Conservation (phyloP, 2,797 vertebrate species). For the Hoplostethus mediterraneus region DNA sequence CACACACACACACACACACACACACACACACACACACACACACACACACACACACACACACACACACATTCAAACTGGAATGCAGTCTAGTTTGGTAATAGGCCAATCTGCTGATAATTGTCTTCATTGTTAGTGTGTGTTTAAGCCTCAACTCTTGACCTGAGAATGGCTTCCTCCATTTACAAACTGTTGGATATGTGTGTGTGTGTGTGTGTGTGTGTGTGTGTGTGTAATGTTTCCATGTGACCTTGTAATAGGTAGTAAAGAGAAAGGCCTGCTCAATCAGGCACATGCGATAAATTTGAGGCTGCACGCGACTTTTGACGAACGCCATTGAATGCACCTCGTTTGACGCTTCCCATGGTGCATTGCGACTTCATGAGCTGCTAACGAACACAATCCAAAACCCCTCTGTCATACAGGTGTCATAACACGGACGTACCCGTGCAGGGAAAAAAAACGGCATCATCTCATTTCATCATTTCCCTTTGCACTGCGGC, state of each 20-base stretch:
- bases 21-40: conserved; percentile 18
- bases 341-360: too few species aligned
- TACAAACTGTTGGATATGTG: conserved; percentile 32
- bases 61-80: conserved; percentile 69
- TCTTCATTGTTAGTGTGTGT: conserved; percentile 71
- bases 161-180: conserved; percentile 43
- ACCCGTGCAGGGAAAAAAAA: too few species aligned
- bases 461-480: too few species aligned
- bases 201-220: conserved; percentile 9
- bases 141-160: conserved; percentile 68
- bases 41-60: conserved; percentile 8
- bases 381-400: too few species aligned
- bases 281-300: conserved; percentile 5
- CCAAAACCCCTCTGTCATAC: too few species aligned
- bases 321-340: too few species aligned
- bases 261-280: neutral
- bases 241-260: conserved; percentile 18
- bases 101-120: conserved; percentile 78
- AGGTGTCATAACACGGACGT: too few species aligned
- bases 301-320: too few species aligned
- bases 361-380: too few species aligned
- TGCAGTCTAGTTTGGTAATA: conserved; percentile 71
- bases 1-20: conserved; percentile 13
- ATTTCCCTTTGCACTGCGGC: too few species aligned
- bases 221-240: conserved; percentile 9